Evolutionary conservation across 2,797 vertebrate genomes (phyloP), one percentile per base, ranked within the genome.

Genomic region (Hydrocynus forskahlii): DNA sequence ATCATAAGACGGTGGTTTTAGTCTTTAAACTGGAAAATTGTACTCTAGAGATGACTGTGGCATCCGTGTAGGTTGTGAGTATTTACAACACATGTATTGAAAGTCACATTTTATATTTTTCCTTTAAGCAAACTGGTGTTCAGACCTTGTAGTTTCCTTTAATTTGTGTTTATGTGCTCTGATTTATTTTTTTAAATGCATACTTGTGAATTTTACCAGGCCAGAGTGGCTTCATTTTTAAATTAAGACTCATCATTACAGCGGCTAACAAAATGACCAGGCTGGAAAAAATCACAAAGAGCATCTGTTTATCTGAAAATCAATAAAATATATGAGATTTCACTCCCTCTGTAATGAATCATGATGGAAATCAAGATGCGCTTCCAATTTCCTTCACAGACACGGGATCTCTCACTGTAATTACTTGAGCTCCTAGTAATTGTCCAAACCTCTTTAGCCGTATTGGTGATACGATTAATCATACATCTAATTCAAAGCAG

Each of bases 391-490:
- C 63, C 52, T 59, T 38, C 17, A 12, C 63, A 48, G 72, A 21
- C 19, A 43, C 62, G 17, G 29, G 35, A 38, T 21, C 48, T 19
- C 25, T n/a, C n/a, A 43, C 43, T 55, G 52, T 77, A 81, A 76
- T 76, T 43, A 71, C 74, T 71, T 35, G 7, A 70, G 57, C 67
- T 29, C 8, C 0, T 23, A 63, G 59, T 62, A 75, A 75, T 75
- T 63, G 74, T 63, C 48, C 7, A 40, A 57, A 81, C 66, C 67
- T 77, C 67, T 81, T 76, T 76, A 62, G 16, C 45, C 23, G 2
- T 62, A 76, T 63, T 64, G 66, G 69, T 17, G 45, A 63, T 76
- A 64, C 48, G 48, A 71, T 81, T 81, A 80, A 82, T 83, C 67
- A 68, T 55, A 64, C 52, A 23, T 73, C 60, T 60, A 50, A 76